phyloP scores from a whole-genome alignment of 2,888 invertebrate genomes.

The Sussaba pulchella region DNA sequence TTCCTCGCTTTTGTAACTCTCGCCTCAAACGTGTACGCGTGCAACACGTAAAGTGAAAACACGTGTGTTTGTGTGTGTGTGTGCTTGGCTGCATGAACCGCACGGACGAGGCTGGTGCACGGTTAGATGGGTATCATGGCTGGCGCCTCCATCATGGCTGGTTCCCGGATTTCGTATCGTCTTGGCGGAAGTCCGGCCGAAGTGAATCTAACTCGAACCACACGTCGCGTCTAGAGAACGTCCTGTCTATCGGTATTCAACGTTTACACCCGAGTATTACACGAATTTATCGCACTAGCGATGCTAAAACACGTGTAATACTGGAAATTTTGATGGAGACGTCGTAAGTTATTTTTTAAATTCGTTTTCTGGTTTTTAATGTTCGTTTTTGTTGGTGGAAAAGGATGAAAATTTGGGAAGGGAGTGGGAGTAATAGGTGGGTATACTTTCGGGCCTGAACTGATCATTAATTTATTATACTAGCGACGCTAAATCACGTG shows the following conservation, averaged over 20 bases:
- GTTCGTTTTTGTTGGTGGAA: too few species aligned
- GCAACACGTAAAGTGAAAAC: constrained; percentile 63
- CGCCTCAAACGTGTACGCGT: constrained; percentile 42
- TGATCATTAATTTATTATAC: not conserved
- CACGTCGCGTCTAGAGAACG: constrained; percentile 66
- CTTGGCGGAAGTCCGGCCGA: constrained; percentile 75
- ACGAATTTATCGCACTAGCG: too few species aligned
- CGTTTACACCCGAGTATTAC: not conserved
- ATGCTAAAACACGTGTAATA: constrained; percentile 18
- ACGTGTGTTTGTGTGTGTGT: constrained; percentile 46
- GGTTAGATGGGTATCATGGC: constrained; percentile 56
- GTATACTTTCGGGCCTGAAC: too few species aligned
- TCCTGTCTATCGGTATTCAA: constrained; percentile 65
- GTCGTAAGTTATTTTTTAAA: not conserved
- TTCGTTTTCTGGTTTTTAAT: not conserved
- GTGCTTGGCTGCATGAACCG: constrained; percentile 44
- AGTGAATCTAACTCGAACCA: constrained; percentile 65
- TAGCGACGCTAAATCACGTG: constrained; percentile 36
- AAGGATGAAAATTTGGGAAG: not conserved
- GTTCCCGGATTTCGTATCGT: constrained; percentile 53
- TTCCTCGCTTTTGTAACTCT: constrained; percentile 44
- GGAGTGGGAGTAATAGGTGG: too few species aligned
- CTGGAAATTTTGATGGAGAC: constrained; percentile 1
- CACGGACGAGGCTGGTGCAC: constrained; percentile 29
- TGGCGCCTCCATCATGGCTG: constrained; percentile 52